phyloP scores from a whole-genome alignment of 2,113 vertebrate species.

The Mesembrinibis cayennensis region DNA sequence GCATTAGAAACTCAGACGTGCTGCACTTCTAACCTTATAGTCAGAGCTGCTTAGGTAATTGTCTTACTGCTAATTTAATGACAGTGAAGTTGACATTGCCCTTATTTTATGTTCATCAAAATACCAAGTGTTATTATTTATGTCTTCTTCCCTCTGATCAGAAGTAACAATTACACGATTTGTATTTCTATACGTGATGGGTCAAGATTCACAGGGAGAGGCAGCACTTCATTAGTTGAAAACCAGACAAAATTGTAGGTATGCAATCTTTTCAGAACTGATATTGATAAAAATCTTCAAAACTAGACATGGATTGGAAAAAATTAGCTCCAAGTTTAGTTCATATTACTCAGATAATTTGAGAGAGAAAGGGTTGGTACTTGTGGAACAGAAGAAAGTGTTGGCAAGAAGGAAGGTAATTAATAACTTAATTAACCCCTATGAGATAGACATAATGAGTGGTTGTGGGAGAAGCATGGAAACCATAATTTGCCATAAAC shows the following conservation, averaged over 20 bases:
- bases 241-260: not conserved
- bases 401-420: not conserved
- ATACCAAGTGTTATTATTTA: not conserved
- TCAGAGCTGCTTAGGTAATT: not conserved
- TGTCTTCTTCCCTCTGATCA: not conserved
- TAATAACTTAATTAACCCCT: not conserved
- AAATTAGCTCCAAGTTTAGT: not conserved
- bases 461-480: not conserved
- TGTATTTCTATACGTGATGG: not conserved
- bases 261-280: not conserved
- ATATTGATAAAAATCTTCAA: not conserved
- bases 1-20: not conserved
- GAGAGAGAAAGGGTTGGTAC: not conserved
- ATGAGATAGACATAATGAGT: not conserved
- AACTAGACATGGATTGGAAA: not conserved
- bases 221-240: not conserved
- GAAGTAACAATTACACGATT: not conserved
- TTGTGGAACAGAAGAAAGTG: not conserved
- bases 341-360: not conserved
- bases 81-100: not conserved
- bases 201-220: not conserved
- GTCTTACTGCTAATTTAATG: not conserved
- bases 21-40: not conserved
- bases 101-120: not conserved
- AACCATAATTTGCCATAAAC: not conserved